phyloP scores from a whole-genome alignment of 2,797 vertebrate species.

The Garrulus glandarius region DNA sequence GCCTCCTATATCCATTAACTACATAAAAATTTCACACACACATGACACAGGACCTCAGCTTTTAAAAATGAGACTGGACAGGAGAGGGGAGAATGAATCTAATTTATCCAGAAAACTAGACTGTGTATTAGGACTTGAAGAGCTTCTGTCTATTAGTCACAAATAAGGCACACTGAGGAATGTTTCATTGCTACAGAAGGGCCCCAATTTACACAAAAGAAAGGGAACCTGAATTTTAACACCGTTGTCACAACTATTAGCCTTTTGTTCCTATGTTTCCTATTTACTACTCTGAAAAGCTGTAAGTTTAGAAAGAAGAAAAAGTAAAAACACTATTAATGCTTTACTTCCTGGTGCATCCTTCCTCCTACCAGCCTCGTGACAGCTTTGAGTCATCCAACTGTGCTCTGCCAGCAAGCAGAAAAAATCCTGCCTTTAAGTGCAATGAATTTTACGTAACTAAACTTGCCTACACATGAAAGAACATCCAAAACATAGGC shows the following conservation, averaged over 20 bases:
- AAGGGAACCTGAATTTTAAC: not conserved
- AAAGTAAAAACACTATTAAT: not conserved
- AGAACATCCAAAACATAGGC: not conserved
- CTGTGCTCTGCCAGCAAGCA: not conserved
- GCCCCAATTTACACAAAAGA: not conserved
- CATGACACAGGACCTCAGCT: not conserved
- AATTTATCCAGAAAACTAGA: not conserved
- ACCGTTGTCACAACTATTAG: not conserved
- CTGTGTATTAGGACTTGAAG: not conserved
- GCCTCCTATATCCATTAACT: not conserved
- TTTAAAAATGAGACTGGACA: not conserved
- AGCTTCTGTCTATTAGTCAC: not conserved
- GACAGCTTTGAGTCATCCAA: slow-evolving; percentile 16
- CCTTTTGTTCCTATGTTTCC: not conserved
- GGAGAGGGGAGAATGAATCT: not conserved
- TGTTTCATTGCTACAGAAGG: not conserved
- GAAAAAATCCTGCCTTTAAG: not conserved
- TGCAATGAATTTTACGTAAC: not conserved
- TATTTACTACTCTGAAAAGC: not conserved
- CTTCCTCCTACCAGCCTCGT: not conserved
- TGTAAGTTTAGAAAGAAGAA: not conserved
- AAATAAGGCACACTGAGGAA: not conserved
- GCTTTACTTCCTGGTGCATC: not conserved
- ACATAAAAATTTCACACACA: not conserved
- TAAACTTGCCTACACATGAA: not conserved